Evolutionary conservation across 1,140 invertebrate species (phyloP).

Genomic region (Nasonia vitripennis): DNA sequence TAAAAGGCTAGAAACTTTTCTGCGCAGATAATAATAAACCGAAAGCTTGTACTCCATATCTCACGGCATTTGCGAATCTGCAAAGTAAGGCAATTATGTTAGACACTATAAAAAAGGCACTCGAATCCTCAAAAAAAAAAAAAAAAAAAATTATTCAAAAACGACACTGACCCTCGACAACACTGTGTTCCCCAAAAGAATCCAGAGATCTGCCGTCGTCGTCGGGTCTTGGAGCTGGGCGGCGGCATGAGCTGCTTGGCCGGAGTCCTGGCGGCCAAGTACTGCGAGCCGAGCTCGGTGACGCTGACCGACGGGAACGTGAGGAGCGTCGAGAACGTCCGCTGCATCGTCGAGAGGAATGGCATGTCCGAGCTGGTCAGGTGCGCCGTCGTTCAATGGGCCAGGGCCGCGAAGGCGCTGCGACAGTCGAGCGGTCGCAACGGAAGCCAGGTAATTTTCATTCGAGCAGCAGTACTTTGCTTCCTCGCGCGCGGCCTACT

Average conservation of each 20-base stretch:
- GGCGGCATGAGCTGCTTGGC: slow-evolving; percentile 92
- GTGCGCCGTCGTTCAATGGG: slow-evolving; percentile 74
- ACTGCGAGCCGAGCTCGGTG: slow-evolving; percentile 77
- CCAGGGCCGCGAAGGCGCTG: slow-evolving; percentile 64
- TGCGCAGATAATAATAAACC: too few species aligned
- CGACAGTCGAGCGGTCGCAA: slow-evolving; percentile 45
- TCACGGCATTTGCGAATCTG: not conserved
- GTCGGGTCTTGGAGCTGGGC: slow-evolving; percentile 85
- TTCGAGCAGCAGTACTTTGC: not conserved
- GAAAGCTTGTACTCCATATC: too few species aligned
- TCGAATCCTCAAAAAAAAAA: too few species aligned
- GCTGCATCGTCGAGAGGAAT: slow-evolving; percentile 80
- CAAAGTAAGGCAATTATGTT: not conserved
- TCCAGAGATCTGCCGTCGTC: slow-evolving; percentile 79
- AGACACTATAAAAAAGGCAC: not conserved
- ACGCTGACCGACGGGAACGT: slow-evolving; percentile 88
- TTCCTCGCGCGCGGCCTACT: too few species aligned
- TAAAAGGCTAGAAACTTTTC: too few species aligned
- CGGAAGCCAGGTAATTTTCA: slow-evolving; percentile 33
- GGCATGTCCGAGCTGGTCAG: slow-evolving; percentile 72
- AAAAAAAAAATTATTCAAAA: not conserved
- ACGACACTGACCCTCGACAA: not conserved
- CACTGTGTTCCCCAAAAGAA: slow-evolving; percentile 67
- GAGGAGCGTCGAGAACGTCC: slow-evolving; percentile 85
- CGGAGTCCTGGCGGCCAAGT: slow-evolving; percentile 84